These are phyloP conservation scores for Salarias fasciatus DNA, from an alignment of 2,797 vertebrate species.

Conservation along the genomic window DNA sequence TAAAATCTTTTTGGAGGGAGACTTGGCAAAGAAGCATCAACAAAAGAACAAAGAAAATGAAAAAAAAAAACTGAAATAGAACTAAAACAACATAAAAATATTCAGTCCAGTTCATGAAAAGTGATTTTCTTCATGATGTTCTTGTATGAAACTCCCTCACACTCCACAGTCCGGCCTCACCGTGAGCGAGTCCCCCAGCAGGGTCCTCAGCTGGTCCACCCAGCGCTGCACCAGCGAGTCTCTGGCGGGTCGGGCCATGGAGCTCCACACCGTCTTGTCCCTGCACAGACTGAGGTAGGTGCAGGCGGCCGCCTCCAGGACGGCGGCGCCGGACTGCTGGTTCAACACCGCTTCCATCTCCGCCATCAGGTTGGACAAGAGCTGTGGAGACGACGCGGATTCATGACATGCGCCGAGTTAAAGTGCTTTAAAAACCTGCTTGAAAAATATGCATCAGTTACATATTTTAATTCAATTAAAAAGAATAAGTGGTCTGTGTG, in stretches of 20 bases:
- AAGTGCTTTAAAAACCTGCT: too few relatives aligned
- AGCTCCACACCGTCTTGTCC: slow-evolving; percentile 71
- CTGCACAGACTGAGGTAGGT: slow-evolving; percentile 82
- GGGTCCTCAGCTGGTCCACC: slow-evolving; percentile 76
- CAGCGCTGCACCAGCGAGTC: slow-evolving; percentile 84
- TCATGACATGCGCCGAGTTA: not conserved
- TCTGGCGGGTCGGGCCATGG: slow-evolving; percentile 71
- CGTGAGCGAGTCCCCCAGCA: slow-evolving; percentile 72
- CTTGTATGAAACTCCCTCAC: too few relatives aligned
- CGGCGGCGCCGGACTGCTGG: slow-evolving; percentile 74
- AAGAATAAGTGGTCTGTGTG: too few relatives aligned
- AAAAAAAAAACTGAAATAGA: too few relatives aligned
- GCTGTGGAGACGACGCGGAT: slow-evolving; percentile 65
- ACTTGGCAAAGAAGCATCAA: too few relatives aligned
- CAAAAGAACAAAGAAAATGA: too few relatives aligned
- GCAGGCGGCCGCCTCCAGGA: slow-evolving; percentile 88
- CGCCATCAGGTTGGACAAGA: slow-evolving; percentile 80
- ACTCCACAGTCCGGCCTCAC: slow-evolving; percentile 37
- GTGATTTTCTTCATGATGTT: too few relatives aligned
- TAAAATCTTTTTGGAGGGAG: too few relatives aligned
- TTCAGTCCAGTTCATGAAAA: too few relatives aligned
- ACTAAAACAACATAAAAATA: too few relatives aligned
- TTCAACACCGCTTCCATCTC: slow-evolving; percentile 80
- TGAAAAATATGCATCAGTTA: too few relatives aligned
- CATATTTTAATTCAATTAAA: too few relatives aligned